These are phyloP conservation scores for Mermis nigrescens DNA, from an alignment of 2,888 invertebrate species.

Conservation along the genomic window DNA sequence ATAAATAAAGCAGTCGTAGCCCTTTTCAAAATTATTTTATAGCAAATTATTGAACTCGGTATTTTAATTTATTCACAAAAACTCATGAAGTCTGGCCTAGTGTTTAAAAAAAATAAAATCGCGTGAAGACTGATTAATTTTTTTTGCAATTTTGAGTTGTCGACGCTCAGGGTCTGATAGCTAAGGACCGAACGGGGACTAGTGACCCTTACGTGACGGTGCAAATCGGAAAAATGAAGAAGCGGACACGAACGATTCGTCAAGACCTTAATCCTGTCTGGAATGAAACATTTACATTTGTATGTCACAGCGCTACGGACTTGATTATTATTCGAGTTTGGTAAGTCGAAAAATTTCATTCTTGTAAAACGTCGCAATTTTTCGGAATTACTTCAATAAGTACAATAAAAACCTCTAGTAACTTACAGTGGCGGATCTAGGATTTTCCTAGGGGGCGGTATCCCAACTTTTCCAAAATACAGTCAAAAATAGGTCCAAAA, in stretches of 20 bases:
- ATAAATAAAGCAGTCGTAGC: too few species aligned
- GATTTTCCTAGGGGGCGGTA: too few species aligned
- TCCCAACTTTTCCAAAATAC: too few species aligned
- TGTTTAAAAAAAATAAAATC: too few species aligned
- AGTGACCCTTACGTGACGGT: conserved; percentile 99
- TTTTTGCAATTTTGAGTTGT: conserved; percentile 52
- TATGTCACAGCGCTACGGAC: conserved; percentile 99
- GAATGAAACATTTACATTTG: conserved; percentile 99
- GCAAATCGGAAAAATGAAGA: conserved; percentile 96
- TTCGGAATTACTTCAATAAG: too few species aligned
- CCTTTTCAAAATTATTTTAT: too few species aligned
- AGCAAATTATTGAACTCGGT: too few species aligned
- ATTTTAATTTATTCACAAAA: too few species aligned
- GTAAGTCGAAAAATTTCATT: conserved; percentile 28
- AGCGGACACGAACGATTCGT: conserved; percentile 93
- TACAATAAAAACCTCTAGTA: too few species aligned
- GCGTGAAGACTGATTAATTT: background rate
- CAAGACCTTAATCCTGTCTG: conserved; percentile 97
- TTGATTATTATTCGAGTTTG: conserved; percentile 96
- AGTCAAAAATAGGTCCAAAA: too few species aligned
- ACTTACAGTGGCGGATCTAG: too few species aligned
- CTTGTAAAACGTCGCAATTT: background rate
- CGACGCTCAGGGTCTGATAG: conserved; percentile 97
- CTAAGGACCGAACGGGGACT: conserved; percentile 98
- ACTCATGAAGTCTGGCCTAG: too few species aligned